Evolutionary conservation across 2,797 vertebrate genomes (phyloP), one percentile per base, ranked within the genome.

Genomic region (Karalla daura): DNA sequence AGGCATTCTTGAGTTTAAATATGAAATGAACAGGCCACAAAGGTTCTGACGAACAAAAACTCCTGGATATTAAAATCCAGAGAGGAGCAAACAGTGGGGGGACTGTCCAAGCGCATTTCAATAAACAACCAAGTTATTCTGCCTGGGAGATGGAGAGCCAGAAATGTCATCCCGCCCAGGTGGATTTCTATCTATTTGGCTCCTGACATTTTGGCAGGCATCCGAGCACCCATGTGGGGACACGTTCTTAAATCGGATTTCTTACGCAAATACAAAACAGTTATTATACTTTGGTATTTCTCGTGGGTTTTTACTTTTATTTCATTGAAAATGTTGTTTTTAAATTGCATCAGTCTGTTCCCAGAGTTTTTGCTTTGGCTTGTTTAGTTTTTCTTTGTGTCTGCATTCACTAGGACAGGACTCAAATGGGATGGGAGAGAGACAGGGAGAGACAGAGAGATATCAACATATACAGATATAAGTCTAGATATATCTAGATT

Each of bases 141-240:
- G 18, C 58, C 60, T 54, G 56, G 72, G 51, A 78, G 32, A n/a
- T 56, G 40, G 12, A 50, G 27, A 53, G 45, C 1, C 15, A 43
- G 65, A 66, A 87, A 84, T 76, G 70, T 78, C 75, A 82, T 65
- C 54, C 33, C 28, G 74, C 36, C 70, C 64, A 59, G 70, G 74
- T 70, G 71, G 63, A 64, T 41, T 65, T 5, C 37, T 37, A 13
- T 78, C 64, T 66, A 71, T 44, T 67, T 47, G 68, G 43, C 46
- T 71, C 24, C 37, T 71, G 79, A 70, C 70, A 61, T 77, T 30
- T 79, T 81, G 14, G 47, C 9, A 39, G 21, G 12, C 45, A 65
- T 58, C 61, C 60, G 7, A 45, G 64, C 18, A 62, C 47, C 50
- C 12, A 2, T 18, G 41, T 30, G 63, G 2, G 37, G 47, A 66